Evolutionary conservation across 2,797 vertebrate genomes (phyloP).

Genomic region (Macrochelys suwanniensis): DNA sequence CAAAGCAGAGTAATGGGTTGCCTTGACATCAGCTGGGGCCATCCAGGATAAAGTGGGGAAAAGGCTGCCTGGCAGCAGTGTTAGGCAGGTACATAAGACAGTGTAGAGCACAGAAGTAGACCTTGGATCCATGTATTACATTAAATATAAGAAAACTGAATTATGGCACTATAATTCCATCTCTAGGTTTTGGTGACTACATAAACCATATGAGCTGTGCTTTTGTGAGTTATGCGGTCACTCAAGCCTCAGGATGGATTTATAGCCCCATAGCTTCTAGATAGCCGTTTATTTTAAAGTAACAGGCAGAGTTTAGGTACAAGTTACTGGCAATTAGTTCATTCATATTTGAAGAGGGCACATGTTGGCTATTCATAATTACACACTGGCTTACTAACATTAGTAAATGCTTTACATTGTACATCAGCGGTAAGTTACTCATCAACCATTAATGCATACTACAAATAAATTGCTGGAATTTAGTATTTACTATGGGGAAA

Average conservation of each 20-base stretch:
- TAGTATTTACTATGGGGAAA: slow-evolving; percentile 34
- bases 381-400: not conserved
- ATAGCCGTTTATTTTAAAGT: not conserved
- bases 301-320: too few species aligned
- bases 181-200: not conserved
- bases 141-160: not conserved
- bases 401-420: not conserved
- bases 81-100: not conserved
- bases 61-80: not conserved
- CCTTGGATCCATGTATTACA: not conserved
- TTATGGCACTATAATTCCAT: slow-evolving; percentile 1
- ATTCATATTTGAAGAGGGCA: slow-evolving; percentile 14
- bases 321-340: slow-evolving; percentile 11
- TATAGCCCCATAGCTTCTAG: slow-evolving; percentile 15
- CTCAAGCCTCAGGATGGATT: not conserved
- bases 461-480: slow-evolving; percentile 48
- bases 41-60: not conserved
- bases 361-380: slow-evolving; percentile 22
- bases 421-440: not conserved
- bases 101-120: not conserved
- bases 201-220: not conserved
- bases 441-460: not conserved
- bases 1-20: not conserved
- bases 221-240: slow-evolving; percentile 6
- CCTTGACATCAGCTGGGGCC: not conserved